These are phyloP conservation scores for Platyrinchus mystaceus DNA, from an alignment of 2,797 vertebrate species.

Conservation along the genomic window DNA sequence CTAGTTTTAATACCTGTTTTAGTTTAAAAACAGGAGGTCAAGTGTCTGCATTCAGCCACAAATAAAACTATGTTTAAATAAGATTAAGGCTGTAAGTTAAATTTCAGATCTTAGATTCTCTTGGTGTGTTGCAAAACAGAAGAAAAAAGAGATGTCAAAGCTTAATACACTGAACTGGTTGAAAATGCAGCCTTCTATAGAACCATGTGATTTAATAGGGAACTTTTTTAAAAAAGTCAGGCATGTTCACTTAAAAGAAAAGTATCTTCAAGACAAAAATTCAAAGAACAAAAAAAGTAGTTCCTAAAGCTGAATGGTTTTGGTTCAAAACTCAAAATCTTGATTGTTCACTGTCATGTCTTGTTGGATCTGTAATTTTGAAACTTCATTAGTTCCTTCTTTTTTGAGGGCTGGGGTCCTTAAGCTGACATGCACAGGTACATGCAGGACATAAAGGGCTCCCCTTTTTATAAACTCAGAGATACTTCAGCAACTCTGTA, in stretches of 20 bases:
- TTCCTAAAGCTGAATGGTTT: not conserved
- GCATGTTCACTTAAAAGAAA: not conserved
- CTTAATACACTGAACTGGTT: not conserved
- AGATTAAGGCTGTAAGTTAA: constrained; percentile 44
- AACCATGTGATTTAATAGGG: not conserved
- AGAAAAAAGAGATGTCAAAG: not conserved
- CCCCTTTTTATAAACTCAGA: not conserved
- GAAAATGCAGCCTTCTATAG: not conserved
- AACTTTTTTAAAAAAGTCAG: not conserved
- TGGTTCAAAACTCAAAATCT: not conserved
- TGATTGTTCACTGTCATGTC: not conserved
- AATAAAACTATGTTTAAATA: constrained; percentile 45
- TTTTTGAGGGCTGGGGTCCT: not conserved
- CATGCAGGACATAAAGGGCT: not conserved
- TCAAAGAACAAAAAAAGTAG: not conserved
- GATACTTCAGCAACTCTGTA: not conserved
- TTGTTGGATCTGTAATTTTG: not conserved
- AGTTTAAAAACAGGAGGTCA: not conserved
- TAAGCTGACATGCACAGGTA: not conserved
- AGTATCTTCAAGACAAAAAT: not conserved
- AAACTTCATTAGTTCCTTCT: not conserved
- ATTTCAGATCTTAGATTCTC: constrained; percentile 32
- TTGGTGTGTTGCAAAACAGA: not conserved
- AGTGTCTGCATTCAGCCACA: constrained; percentile 20
- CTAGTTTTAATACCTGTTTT: not conserved